Conservation (phyloP, 1,140 invertebrate species). For the Chrysoperla carnea region DNA sequence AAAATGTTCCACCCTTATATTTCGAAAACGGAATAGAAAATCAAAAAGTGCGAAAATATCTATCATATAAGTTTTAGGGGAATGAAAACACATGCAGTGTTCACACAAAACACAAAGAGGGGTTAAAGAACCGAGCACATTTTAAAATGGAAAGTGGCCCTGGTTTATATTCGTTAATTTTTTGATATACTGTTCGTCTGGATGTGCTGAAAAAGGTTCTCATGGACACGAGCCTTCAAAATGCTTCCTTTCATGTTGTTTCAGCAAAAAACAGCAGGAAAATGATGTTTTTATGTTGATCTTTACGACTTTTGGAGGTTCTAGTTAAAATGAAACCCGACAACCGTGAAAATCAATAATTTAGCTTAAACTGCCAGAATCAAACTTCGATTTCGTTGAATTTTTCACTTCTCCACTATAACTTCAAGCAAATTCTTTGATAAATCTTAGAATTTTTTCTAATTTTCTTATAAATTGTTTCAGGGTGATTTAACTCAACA, state of each 20-base stretch:
- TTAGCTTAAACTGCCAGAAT: background rate
- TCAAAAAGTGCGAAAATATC: no score
- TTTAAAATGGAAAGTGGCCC: no score
- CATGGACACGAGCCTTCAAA: no score
- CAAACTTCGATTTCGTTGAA: background rate
- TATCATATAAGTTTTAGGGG: no score
- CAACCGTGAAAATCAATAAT: background rate
- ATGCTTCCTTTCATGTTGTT: background rate
- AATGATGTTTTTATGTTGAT: background rate
- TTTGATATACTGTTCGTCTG: no score
- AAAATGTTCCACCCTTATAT: no score
- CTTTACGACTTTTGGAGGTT: background rate
- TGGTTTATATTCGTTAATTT: no score
- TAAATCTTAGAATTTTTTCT: slow-evolving; percentile 1
- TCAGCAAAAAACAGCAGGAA: background rate
- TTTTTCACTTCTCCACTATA: background rate
- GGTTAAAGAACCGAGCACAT: no score
- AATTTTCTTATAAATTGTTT: slow-evolving; percentile 12
- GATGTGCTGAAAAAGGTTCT: no score
- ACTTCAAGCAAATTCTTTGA: background rate
- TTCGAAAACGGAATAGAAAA: no score
- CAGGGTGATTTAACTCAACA: slow-evolving; percentile 63
- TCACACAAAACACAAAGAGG: no score
- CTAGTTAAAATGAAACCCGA: background rate
- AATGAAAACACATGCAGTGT: no score